Base-by-base conservation (phyloP, 2,797 vertebrate genomes). In the Phrynocephalus vlangalii region DNA sequence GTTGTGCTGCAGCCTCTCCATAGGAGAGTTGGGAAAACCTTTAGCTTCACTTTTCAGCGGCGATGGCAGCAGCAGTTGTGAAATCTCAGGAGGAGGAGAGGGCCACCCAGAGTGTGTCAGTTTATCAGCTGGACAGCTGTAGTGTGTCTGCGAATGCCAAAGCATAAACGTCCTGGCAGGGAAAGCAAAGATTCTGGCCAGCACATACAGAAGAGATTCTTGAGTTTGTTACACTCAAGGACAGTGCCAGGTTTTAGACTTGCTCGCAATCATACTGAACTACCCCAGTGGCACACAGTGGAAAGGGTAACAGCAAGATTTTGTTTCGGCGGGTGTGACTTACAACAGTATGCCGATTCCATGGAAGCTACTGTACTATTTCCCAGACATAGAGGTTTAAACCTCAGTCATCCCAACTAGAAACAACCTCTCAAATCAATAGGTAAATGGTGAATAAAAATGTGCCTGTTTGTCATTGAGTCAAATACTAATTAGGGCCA, bases 51-150 rank as follows among this genome's bases (percentile, higher is more conserved):
- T 82, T 88, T 71, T 70, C 77, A 85, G 50, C 1, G 52, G 83
- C 2, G 52, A 78, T 56, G 79, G 78, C 67, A 50, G 82, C 82
- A 85, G 87, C 87, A 88, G 83, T 88, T 88, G 87, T 85, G 87
- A 88, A 88, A 88, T 88, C 87, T 88, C 87, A 82, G 83, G 71
- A 88, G 87, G 83, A 68, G 83, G 33, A 88, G 75, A 78, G 80
- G 87, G 87, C 87, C 87, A 88, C 87, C 87, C 87, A 85, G 87
- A 88, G 87, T 76, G 87, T 44, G 83, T 88, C 83, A 88, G 87
- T 85, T 87, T 87, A 88, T 88, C 83, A 88, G 83, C 83, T 85
- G 83, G 83, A 88, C 87, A 88, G 87, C 87, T 88, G 83, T 68
- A 83, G 73, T 85, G 87, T 75, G 56, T 81, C 79, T 85, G 83